Evolutionary conservation across 2,888 invertebrate genomes (phyloP).

Genomic region (Priocnemis perturbator): DNA sequence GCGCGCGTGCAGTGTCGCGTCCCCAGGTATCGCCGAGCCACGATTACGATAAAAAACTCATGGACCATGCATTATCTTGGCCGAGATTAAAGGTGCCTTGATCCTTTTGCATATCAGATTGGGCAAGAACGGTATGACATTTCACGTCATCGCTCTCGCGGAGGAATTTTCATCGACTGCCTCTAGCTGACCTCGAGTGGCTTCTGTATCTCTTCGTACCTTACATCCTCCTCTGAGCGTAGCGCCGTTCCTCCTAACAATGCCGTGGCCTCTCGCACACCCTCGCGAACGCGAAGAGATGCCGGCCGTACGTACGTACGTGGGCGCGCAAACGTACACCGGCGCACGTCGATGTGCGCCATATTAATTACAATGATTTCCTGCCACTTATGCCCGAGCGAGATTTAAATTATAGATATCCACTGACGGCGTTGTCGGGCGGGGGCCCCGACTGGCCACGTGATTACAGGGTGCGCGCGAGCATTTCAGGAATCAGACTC

Average conservation of each 20-base stretch:
- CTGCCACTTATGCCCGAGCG: constrained; percentile 61
- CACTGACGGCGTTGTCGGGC: constrained; percentile 11
- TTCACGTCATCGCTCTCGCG: constrained; percentile 1
- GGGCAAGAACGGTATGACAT: no score
- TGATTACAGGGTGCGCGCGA: constrained; percentile 57
- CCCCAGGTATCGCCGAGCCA: no score
- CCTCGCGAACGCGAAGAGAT: constrained; percentile 9
- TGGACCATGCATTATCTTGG: no score
- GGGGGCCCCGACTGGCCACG: constrained; percentile 37
- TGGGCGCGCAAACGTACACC: constrained; percentile 15
- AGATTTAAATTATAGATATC: constrained; percentile 68
- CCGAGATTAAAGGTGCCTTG: no score
- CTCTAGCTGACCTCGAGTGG: background rate
- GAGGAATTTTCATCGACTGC: background rate
- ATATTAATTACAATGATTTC: constrained; percentile 68
- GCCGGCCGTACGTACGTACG: constrained; percentile 19
- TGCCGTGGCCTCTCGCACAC: constrained; percentile 18
- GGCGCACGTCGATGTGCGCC: constrained; percentile 39
- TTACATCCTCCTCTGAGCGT: background rate
- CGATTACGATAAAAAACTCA: no score
- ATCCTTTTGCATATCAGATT: no score
- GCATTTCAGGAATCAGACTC: constrained; percentile 64
- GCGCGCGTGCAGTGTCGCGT: no score
- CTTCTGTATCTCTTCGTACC: no score
- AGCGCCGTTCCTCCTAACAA: background rate